Conservation (phyloP, 2,888 invertebrate genomes). For the Apotomis betuletana region DNA sequence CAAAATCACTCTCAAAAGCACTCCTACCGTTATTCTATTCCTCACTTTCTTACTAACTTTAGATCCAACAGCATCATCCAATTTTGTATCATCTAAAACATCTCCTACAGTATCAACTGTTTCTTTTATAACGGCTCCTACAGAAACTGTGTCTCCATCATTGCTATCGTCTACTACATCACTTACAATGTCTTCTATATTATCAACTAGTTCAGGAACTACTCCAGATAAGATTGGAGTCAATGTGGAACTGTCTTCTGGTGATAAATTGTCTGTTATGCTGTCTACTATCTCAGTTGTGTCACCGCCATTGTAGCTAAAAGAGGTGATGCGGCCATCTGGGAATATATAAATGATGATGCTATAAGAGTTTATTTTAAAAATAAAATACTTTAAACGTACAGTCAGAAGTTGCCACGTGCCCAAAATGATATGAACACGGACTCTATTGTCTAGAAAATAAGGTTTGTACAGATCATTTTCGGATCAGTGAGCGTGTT, state of each 20-base stretch:
- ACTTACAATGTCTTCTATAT: neutral
- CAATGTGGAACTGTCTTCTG: neutral
- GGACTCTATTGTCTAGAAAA: too few relatives aligned
- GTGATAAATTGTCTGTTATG: neutral
- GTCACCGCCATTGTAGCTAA: neutral
- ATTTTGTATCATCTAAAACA: neutral
- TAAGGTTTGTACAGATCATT: too few relatives aligned
- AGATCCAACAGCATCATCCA: neutral
- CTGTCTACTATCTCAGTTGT: neutral
- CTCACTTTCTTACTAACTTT: neutral
- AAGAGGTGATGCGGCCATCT: neutral
- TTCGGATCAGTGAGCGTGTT: too few relatives aligned
- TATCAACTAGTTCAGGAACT: constrained; percentile 3
- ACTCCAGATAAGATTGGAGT: neutral
- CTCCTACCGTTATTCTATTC: neutral
- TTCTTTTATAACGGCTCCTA: neutral
- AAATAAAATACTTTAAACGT: too few relatives aligned
- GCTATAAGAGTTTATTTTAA: too few relatives aligned
- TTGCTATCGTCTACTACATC: neutral
- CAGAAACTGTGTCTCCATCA: neutral
- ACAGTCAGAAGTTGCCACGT: too few relatives aligned
- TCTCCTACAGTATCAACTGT: constrained; percentile 1
- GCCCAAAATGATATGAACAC: too few relatives aligned
- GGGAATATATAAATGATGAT: too few relatives aligned
- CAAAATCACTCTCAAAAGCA: neutral